phyloP scores from a whole-genome alignment of 2,888 invertebrate species.

The Rhamnusium bicolor region DNA sequence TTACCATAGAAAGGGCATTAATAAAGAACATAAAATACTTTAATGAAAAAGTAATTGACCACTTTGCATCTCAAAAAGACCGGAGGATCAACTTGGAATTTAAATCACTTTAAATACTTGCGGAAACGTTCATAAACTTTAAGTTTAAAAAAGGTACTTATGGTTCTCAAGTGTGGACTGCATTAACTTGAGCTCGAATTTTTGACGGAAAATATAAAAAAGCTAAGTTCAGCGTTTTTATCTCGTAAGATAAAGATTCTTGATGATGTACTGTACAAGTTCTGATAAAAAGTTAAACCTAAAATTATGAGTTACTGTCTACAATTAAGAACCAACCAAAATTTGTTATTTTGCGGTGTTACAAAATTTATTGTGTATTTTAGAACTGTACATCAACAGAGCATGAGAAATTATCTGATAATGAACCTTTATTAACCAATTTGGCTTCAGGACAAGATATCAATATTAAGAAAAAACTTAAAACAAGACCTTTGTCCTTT shows the following conservation, averaged over 20 bases:
- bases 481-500: slow-evolving; percentile 16
- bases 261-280: not conserved
- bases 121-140: slow-evolving; percentile 1
- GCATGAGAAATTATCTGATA: not conserved
- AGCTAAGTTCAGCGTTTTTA: not conserved
- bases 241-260: not conserved
- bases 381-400: slow-evolving; percentile 5
- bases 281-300: not conserved
- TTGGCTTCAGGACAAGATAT: slow-evolving; percentile 7
- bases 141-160: slow-evolving; percentile 6
- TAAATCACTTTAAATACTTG: slow-evolving; percentile 7
- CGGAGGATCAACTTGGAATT: too few species aligned
- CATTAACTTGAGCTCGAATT: slow-evolving; percentile 8
- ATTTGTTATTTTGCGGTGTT: slow-evolving; percentile 2
- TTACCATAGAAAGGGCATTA: too few species aligned
- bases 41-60: too few species aligned
- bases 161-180: slow-evolving; percentile 11
- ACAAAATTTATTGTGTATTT: slow-evolving; percentile 1
- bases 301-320: slow-evolving; percentile 5
- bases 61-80: too few species aligned
- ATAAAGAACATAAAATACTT: too few species aligned
- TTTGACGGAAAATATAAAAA: not conserved
- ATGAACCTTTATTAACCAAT: not conserved
- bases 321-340: not conserved
- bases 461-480: slow-evolving; percentile 5